phyloP scores from a whole-genome alignment of 2,888 invertebrate genomes.

The Lasioglossum vierecki region DNA sequence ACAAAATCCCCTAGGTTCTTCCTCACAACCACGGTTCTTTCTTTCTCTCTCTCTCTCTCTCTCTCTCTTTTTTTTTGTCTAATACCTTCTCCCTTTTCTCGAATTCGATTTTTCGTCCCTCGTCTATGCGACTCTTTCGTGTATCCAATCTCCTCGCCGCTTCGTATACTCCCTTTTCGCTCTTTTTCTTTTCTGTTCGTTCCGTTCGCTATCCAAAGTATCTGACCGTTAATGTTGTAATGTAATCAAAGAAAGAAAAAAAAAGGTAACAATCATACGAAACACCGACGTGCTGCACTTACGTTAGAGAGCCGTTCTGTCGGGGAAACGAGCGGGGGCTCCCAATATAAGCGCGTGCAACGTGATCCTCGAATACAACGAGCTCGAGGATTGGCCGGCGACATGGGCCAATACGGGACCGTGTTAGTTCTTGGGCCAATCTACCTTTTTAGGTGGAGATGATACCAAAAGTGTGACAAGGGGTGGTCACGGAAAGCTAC shows the following conservation, averaged over 20 bases:
- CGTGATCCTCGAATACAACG: conserved; percentile 88
- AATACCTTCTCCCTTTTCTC: neutral
- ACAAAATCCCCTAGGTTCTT: conserved; percentile 44
- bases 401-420: conserved; percentile 83
- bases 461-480: conserved; percentile 83
- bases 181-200: conserved; percentile 4
- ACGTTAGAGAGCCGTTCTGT: conserved; percentile 99
- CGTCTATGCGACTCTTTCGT: neutral
- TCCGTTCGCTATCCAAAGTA: conserved; percentile 1
- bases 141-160: neutral
- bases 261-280: conserved; percentile 51
- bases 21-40: conserved; percentile 46
- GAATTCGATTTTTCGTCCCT: neutral
- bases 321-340: conserved; percentile 89
- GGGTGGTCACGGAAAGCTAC: conserved; percentile 79
- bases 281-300: conserved; percentile 87
- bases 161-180: conserved; percentile 1
- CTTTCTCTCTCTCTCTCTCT: neutral
- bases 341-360: conserved; percentile 93
- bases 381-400: conserved; percentile 83
- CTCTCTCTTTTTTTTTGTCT: neutral
- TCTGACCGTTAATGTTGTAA: conserved; percentile 18
- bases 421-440: conserved; percentile 85
- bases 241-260: conserved; percentile 35
- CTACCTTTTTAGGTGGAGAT: conserved; percentile 88